These are phyloP conservation scores for Atherinomorus stipes DNA, from an alignment of 2,113 vertebrate species.

Conservation along the genomic window DNA sequence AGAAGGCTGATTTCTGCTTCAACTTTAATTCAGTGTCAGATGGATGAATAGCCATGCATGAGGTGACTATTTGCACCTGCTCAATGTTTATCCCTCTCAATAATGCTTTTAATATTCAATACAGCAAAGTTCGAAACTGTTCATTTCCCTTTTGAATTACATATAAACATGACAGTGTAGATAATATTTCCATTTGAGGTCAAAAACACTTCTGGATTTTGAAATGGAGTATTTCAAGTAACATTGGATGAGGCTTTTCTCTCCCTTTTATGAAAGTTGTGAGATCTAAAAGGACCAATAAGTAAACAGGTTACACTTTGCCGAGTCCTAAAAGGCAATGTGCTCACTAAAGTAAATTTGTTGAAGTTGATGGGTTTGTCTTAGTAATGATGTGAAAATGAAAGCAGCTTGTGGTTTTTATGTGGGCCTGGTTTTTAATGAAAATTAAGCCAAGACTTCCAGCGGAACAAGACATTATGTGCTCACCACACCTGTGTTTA, in stretches of 20 bases:
- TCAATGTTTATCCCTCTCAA: neutral
- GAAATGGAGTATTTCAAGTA: neutral
- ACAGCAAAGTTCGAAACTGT: no score
- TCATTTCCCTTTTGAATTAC: no score
- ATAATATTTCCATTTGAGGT: no score
- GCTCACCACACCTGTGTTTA: conserved; percentile 56
- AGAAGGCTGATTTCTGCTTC: no score
- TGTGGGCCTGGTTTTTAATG: conserved; percentile 54
- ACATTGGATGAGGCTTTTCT: neutral
- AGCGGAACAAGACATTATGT: conserved; percentile 55
- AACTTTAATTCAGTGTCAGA: neutral
- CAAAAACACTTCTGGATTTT: no score
- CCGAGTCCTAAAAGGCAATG: conserved; percentile 54
- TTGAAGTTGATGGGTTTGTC: conserved; percentile 59
- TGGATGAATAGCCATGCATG: no score
- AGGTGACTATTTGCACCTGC: neutral
- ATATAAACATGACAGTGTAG: no score
- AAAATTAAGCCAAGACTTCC: conserved; percentile 53
- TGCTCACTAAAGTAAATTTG: conserved; percentile 49
- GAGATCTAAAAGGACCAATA: conserved; percentile 53
- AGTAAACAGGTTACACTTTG: conserved; percentile 54
- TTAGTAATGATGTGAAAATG: conserved; percentile 37
- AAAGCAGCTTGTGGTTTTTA: conserved; percentile 59
- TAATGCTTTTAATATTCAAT: no score
- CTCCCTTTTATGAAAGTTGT: conserved; percentile 8